Evolutionary conservation across 1,140 invertebrate species (phyloP), one percentile per base, ranked within the genome.

Genomic region (Drosophila grimshawi): DNA sequence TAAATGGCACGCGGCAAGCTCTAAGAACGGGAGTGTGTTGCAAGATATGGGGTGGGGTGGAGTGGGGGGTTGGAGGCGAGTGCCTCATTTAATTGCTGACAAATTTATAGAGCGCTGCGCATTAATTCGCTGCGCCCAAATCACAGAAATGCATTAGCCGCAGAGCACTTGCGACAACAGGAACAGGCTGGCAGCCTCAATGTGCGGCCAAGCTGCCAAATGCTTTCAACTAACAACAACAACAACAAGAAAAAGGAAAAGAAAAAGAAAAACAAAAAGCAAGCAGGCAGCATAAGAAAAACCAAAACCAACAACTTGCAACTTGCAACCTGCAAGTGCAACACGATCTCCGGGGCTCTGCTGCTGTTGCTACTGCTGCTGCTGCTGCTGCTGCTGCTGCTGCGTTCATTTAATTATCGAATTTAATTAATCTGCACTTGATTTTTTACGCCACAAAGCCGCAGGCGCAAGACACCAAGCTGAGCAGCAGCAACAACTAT

Each of bases 341-440:
- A 56, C 51, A 56, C 43, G 37, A 60, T 74, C 64, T 60, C 75
- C 19, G 19, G 19, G 19, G 19, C 19, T 19, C 19, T 67, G 56
- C 67, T 46, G 71, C 67, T 80, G 10, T 10, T 52, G 78, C 73
- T 80, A 63, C 85, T 67, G 49, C 67, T 46, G 71, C 67, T 80
- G 10, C 39, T 52, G 78, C 73, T 80, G 66, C 85, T 67, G 49
- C 67, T 46, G 71, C 67, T 80, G 10, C 39, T 56, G 78, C 73
- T 80, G 66, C 85, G 78, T 89, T 88, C 85, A 81, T 88, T 88
- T 88, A 88, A 88, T 88, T 88, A 88, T 88, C 85, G 85, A 88
- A 88, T 88, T 88, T 88, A 88, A 88, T 88, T 88, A 88, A 88
- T 88, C 85, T 88, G 85, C 85, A 88, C 85, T 88, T 88, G 85